These are phyloP conservation scores for Encarsia formosa DNA, from an alignment of 2,888 invertebrate genomes.

Conservation along the genomic window DNA sequence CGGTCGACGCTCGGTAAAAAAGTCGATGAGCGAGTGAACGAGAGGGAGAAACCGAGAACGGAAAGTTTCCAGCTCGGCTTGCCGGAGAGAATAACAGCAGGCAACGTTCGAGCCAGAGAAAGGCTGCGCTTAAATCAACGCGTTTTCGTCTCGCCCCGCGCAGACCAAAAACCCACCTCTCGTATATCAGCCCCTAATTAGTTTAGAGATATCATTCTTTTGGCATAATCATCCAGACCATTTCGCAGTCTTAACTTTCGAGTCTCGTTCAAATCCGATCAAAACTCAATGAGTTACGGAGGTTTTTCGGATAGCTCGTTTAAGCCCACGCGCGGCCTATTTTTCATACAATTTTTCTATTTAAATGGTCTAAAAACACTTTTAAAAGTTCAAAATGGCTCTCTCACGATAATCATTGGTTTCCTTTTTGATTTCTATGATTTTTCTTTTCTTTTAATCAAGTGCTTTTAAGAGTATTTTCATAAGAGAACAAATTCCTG, in stretches of 20 bases:
- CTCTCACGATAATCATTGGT: no score
- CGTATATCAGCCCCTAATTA: constrained; percentile 32
- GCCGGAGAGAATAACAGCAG: constrained; percentile 25
- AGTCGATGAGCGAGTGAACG: constrained; percentile 22
- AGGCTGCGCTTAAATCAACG: constrained; percentile 36
- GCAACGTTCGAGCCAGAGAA: constrained; percentile 45
- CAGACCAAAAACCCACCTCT: constrained; percentile 35
- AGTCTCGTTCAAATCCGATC: background rate
- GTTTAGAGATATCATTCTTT: constrained; percentile 31
- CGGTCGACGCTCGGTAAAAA: constrained; percentile 15
- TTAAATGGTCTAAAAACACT: background rate
- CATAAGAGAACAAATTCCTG: no score
- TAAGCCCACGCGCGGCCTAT: background rate
- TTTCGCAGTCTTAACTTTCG: constrained; percentile 40
- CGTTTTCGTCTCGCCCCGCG: constrained; percentile 33
- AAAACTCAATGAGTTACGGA: constrained; percentile 1
- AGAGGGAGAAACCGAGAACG: constrained; percentile 30
- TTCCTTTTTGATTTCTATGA: no score
- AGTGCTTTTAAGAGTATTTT: no score
- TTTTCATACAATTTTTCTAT: background rate
- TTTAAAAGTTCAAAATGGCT: no score
- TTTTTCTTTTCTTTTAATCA: no score
- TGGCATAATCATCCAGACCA: constrained; percentile 31
- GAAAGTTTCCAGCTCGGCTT: constrained; percentile 40
- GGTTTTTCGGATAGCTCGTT: constrained; percentile 6